A percentile compares a stretch with the other conserved stretches of the same genome.
Evolutionary conservation across 2,888 invertebrate species (phyloP).

Genomic region (Sthenelais limicola): DNA sequence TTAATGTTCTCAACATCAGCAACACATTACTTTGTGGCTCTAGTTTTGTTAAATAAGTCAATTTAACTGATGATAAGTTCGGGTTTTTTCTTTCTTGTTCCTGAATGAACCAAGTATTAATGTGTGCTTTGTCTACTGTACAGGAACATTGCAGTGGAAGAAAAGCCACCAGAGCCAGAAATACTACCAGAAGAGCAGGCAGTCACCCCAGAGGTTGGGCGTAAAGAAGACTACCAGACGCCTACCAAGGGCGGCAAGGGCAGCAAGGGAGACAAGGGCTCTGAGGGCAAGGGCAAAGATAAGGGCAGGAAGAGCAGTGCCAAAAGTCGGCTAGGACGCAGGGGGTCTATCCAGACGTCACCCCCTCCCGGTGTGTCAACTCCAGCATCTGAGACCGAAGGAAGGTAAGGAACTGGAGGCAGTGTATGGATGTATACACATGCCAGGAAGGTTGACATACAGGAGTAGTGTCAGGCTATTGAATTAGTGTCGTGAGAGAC

Average conservation of each 20-base stretch:
- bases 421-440: not conserved
- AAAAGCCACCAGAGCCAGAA: conserved; percentile 63
- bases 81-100: too few relatives aligned
- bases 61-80: too few relatives aligned
- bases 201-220: conserved; percentile 63
- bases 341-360: conserved; percentile 59
- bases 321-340: conserved; percentile 55
- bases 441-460: not conserved
- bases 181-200: conserved; percentile 65
- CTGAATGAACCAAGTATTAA: too few relatives aligned
- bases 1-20: too few relatives aligned
- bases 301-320: conserved; percentile 60
- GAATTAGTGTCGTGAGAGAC: too few relatives aligned
- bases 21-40: too few relatives aligned
- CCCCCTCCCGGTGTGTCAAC: conserved; percentile 67
- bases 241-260: conserved; percentile 57
- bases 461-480: too few relatives aligned
- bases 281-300: conserved; percentile 52
- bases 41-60: too few relatives aligned
- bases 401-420: conserved; percentile 33
- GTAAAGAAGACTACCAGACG: conserved; percentile 62
- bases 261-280: conserved; percentile 21
- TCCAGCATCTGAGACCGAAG: conserved; percentile 67
- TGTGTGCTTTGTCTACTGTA: too few relatives aligned
- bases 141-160: conserved; percentile 65